Conservation (phyloP, 2,888 invertebrate species). For the Caenorhabditis sp. region DNA sequence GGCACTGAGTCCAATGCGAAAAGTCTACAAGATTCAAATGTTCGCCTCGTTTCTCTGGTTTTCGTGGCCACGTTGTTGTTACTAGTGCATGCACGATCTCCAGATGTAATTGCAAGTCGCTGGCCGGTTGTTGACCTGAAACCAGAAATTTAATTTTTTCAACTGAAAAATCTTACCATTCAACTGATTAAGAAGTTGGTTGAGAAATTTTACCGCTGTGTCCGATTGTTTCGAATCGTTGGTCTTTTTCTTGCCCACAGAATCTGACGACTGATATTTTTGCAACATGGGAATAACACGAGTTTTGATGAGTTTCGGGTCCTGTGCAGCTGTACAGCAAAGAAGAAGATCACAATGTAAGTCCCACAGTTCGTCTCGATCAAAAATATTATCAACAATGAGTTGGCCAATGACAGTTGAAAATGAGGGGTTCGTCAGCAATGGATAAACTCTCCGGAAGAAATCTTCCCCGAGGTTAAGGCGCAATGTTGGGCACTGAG, state of each 20-base stretch:
- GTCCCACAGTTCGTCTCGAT: slow-evolving; percentile 38
- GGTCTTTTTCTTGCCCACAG: not conserved
- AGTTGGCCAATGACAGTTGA: slow-evolving; percentile 53
- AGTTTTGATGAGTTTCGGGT: slow-evolving; percentile 27
- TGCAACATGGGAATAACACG: slow-evolving; percentile 33
- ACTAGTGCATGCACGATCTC: slow-evolving; percentile 43
- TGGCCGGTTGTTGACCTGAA: too few relatives aligned
- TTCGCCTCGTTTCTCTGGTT: slow-evolving; percentile 1
- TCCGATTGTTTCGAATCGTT: slow-evolving; percentile 13
- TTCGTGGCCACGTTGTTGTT: slow-evolving; percentile 25
- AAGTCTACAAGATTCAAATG: slow-evolving; percentile 22
- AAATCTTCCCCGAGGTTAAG: slow-evolving; percentile 39
- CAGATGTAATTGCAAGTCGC: slow-evolving; percentile 19
- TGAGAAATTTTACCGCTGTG: slow-evolving; percentile 28
- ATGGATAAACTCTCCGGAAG: slow-evolving; percentile 34
- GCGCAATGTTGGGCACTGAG: slow-evolving; percentile 34
- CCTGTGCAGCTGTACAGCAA: not conserved
- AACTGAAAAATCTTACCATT: slow-evolving; percentile 10
- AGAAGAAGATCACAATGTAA: slow-evolving; percentile 31
- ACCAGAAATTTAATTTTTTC: too few relatives aligned
- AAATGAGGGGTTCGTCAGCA: slow-evolving; percentile 39
- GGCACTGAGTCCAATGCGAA: slow-evolving; percentile 42
- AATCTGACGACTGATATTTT: slow-evolving; percentile 8
- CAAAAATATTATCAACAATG: slow-evolving; percentile 39
- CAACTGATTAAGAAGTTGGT: slow-evolving; percentile 9